Base-by-base conservation (phyloP, 2,797 vertebrate species). In the Pristis pectinata region DNA sequence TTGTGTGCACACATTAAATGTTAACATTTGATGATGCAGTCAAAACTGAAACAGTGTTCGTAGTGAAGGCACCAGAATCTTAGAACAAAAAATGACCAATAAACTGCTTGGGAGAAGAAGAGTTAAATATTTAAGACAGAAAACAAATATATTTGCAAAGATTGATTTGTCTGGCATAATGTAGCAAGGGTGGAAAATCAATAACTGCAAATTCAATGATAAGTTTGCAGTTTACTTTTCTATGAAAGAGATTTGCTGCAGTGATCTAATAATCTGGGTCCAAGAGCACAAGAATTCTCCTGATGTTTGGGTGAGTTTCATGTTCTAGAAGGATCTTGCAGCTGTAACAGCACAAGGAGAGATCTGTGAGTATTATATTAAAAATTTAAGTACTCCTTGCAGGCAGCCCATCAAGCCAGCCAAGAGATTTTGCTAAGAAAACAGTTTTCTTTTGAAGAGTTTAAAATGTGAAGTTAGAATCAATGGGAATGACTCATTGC, bases 381-480 rank as follows among this genome's bases (percentile, higher is more conserved):
- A 91, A 64, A 91, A 91, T 91, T 91, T 64, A 91, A 91, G 59
- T 37, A 64, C 34, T 37, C 56, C 87, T 91, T 37, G 34, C 56
- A 91, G 87, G 87, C 87, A 91, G n/a, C 87, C 59, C 34, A 8
- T 37, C 59, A 91, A 91, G 87, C 22, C 85, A 89, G 85, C 85
- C 85, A 61, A n/a, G 30, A 89, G 85, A 89, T n/a, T 91, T 61
- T 91, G 59, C 87, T 37, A 91, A 91, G 87, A 91, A 91, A 91
- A 91, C 59, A 91, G 59, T 22, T 91, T 91, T 91, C 56, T 37
- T 91, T 91, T 91, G 87, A 91, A 91, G 87, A 64, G 34, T 64
- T 91, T 91, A 91, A 91, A 64, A 64, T 64, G 59, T 64, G 59
- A 64, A 64, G 30, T 24, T 91, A 37, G 59, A 64, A 61, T 37